phyloP scores from a whole-genome alignment of 1,140 invertebrate species.

The Drosophila watanabei region DNA sequence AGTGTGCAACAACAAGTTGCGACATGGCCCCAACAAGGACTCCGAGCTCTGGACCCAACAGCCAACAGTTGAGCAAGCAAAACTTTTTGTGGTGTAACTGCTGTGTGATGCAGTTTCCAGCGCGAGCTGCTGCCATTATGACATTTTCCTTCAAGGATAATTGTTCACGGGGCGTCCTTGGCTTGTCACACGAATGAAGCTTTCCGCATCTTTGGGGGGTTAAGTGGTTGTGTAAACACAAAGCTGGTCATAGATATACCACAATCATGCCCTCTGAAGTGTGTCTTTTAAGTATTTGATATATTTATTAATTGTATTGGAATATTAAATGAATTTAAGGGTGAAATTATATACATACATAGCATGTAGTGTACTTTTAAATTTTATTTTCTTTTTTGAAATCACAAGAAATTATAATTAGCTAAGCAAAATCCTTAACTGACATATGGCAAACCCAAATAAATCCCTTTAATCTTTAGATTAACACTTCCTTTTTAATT shows the following conservation, averaged over 20 bases:
- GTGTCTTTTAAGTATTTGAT: background rate
- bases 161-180: conserved; percentile 60
- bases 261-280: too few species aligned
- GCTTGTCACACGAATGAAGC: conserved; percentile 26
- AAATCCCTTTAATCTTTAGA: conserved; percentile 1
- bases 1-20: conserved; percentile 28
- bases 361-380: too few species aligned
- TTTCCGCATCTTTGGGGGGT: conserved; percentile 37
- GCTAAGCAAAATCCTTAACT: background rate
- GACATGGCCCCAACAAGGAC: conserved; percentile 47
- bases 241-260: background rate
- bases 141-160: conserved; percentile 68
- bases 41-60: conserved; percentile 37
- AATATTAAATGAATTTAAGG: too few species aligned
- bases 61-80: conserved; percentile 43
- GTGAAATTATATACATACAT: too few species aligned
- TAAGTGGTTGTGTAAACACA: conserved; percentile 31
- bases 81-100: conserved; percentile 24
- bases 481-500: background rate
- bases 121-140: conserved; percentile 50
- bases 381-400: too few species aligned
- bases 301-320: background rate
- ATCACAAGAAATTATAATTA: background rate
- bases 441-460: background rate
- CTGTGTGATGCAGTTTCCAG: conserved; percentile 19